These are phyloP conservation scores for Eptesicus fuscus DNA, from an alignment of 2,113 vertebrate genomes.

Conservation along the genomic window DNA sequence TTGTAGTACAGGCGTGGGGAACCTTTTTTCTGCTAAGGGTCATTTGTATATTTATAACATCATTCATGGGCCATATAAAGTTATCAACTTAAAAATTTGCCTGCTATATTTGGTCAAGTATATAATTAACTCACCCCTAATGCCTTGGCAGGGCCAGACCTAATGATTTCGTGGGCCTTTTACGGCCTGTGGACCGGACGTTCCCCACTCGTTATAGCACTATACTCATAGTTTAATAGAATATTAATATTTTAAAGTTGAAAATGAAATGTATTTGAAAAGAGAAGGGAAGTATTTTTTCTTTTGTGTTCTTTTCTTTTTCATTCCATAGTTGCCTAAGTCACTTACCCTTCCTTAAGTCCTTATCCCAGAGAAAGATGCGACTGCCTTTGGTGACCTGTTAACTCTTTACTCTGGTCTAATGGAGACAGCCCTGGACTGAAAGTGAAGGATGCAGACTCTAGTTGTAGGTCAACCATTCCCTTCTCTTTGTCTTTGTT, in stretches of 20 bases:
- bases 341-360: constrained; percentile 74
- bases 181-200: no score
- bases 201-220: not conserved
- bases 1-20: not conserved
- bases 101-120: no score
- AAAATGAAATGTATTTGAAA: constrained; percentile 38
- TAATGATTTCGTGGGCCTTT: no score
- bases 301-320: constrained; percentile 42
- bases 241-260: constrained; percentile 36
- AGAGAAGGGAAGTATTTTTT: constrained; percentile 41
- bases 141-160: no score
- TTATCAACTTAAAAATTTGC: no score
- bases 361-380: constrained; percentile 57
- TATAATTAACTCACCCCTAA: no score
- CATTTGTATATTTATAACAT: no score
- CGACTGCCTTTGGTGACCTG: constrained; percentile 52
- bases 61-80: no score
- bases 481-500: constrained; percentile 40
- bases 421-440: constrained; percentile 64
- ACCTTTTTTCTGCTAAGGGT: no score
- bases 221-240: not conserved
- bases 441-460: constrained; percentile 64
- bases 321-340: constrained; percentile 18
- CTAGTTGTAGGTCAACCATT: constrained; percentile 65
- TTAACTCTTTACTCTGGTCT: constrained; percentile 65